A percentile compares a stretch with the other conserved stretches of the same genome.
Conservation (phyloP, 2,113 vertebrate genomes). For the Zeus faber region DNA sequence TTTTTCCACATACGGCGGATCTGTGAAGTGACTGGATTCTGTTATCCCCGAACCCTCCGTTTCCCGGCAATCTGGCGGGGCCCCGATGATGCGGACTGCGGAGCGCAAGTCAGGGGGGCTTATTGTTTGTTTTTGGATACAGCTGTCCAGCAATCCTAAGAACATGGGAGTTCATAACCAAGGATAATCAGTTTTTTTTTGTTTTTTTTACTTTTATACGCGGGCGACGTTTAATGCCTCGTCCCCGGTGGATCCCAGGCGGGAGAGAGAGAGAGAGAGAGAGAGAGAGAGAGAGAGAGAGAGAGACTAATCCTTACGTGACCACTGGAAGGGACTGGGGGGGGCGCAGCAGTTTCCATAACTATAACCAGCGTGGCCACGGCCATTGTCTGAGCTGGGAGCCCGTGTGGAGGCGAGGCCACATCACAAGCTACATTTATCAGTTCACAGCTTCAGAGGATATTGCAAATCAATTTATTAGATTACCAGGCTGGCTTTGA, state of each 20-base stretch:
- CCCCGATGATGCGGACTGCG: too few species aligned
- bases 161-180: constrained; percentile 70
- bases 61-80: constrained; percentile 10
- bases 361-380: constrained; percentile 38
- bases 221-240: constrained; percentile 64
- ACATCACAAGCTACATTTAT: constrained; percentile 67
- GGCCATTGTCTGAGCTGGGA: constrained; percentile 61
- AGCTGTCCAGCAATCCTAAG: constrained; percentile 65
- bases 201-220: constrained; percentile 41
- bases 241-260: constrained; percentile 64
- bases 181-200: constrained; percentile 72
- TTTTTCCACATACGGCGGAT: constrained; percentile 39
- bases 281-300: constrained; percentile 42
- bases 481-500: constrained; percentile 75
- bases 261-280: constrained; percentile 7
- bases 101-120: background rate
- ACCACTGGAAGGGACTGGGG: too few species aligned
- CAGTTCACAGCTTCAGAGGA: constrained; percentile 78
- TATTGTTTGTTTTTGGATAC: constrained; percentile 7
- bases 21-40: constrained; percentile 54
- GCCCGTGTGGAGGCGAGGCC: constrained; percentile 51
- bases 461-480: constrained; percentile 81
- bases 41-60: constrained; percentile 34
- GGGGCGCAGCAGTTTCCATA: constrained; percentile 54
- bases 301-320: constrained; percentile 64